Evolutionary conservation across 2,888 invertebrate genomes (phyloP), one percentile per base, ranked within the genome.

Genomic region (Drosophila meridiana): DNA sequence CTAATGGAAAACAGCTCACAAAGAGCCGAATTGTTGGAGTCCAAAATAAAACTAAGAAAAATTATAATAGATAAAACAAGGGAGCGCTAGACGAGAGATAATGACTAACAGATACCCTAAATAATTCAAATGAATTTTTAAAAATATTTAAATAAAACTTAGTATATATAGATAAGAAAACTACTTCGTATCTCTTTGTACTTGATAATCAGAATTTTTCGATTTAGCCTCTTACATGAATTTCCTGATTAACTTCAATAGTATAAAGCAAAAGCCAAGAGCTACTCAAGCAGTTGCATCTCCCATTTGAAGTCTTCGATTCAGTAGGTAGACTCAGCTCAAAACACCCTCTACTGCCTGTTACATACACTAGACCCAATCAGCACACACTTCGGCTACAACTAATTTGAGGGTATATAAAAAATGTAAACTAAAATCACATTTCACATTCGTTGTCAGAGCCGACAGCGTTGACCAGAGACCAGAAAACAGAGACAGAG

Each of bases 1-100:
- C 77, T 78, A 78, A 78, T 74, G 67, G 82, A 73, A 78, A 78
- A 78, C 62, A 69, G 61, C 60, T 64, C 58, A 61, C 43, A 78
- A 45, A 50, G 55, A 55, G 69, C 47, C 63, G 58, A 75, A 70
- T 70, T 68, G 70, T 28, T 50, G 40, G 14, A 65, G 48, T 14
- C 28, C 64, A 40, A 36, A 53, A 58, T 42, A 65, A 65, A 36
- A 45, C 34, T 3, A 4, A 36, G 14, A 45, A n/a, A 28, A 48
- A 40, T 48, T 47, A 11, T 7, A 52, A 52, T 52, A 56, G 56
- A 56, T 56, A 56, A 56, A 56, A 20, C 42, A 30, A 13, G 42
- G 1, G 11, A 34, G 11, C 7, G 26, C 3, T 3, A 1, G 6
- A n/a, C 0, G 30, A 20, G 4, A 32, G 6, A 30, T 38, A n/a